A percentile compares a stretch with the other conserved stretches of the same genome.
Evolutionary conservation across 1,140 invertebrate species (phyloP).

Genomic region (Aleiodes sp.): DNA sequence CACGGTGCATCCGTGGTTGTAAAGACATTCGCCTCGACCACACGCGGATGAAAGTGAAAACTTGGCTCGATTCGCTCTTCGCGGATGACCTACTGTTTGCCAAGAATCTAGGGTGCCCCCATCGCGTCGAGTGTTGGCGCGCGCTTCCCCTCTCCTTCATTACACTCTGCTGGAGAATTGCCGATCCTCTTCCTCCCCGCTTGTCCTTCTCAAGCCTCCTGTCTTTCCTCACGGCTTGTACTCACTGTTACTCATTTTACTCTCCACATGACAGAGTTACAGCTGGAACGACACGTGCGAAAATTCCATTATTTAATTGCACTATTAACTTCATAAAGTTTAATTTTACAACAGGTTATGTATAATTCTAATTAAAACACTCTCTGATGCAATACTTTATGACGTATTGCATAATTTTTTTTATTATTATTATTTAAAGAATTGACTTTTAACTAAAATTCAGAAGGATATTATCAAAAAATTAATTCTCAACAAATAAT

Average conservation of each 20-base stretch:
- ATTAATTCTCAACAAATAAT: too few relatives aligned
- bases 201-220: too few relatives aligned
- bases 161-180: background rate
- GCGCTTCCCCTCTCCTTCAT: background rate
- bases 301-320: background rate
- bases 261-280: background rate
- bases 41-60: conserved; percentile 64
- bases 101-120: conserved; percentile 61
- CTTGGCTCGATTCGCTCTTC: conserved; percentile 46
- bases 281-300: background rate
- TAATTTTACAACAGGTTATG: background rate
- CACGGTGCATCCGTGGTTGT: background rate
- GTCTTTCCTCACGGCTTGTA: too few relatives aligned
- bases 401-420: background rate
- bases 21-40: conserved; percentile 13
- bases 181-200: background rate
- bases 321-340: background rate
- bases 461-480: too few relatives aligned
- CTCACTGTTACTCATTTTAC: background rate
- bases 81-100: conserved; percentile 62
- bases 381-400: background rate
- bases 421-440: background rate
- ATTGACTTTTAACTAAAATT: background rate
- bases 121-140: conserved; percentile 26
- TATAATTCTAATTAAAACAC: background rate